Evolutionary conservation across 2,113 vertebrate genomes (phyloP), one percentile per base, ranked within the genome.

Genomic region (Eulacestoma nigropectus): DNA sequence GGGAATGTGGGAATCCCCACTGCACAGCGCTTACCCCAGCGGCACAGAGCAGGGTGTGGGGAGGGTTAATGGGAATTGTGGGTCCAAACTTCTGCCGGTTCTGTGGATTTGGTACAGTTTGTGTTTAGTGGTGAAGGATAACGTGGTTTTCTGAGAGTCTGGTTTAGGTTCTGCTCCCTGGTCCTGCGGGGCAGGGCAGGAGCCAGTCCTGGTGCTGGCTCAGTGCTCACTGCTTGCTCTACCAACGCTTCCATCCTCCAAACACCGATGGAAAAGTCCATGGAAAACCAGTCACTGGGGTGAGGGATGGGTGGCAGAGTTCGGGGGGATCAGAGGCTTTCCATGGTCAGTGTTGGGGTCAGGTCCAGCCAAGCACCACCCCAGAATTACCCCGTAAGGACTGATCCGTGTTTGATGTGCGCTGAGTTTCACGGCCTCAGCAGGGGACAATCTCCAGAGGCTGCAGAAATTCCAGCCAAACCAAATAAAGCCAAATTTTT

Each of bases 331-430:
- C 14, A 44, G 53, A 81, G 59, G 4, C 17, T 74, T 52, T 25
- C 9, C 30, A 9, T 13, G 23, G 39, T 42, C 25, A 8, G 6
- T 5, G 8, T 0, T 16, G 10, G 13, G 14, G 11, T 53, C 5
- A 9, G 56, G 25, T 32, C 42, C 41, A 53, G 41, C 16, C 33
- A 20, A 55, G 60, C 10, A 23, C 4, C 13, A 12, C 6, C 30
- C 26, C 3, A 0, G 39, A 17, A 35, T 9, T 7, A 6, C 25
- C 52, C 11, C 0, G 3, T 3, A 1, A 26, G 55, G 6, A 4
- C 4, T 22, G 46, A 5, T 20, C 5, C 1, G 3, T 25, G 37
- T 20, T 20, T 21, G 67, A 8, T 7, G 6, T 42, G 47, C 44
- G 68, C 21, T 25, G 70, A 76, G 22, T 11, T 68, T 33, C 44